Base-by-base conservation (phyloP, 64 coral and sea anemone genomes). In the Montipora sp. region DNA sequence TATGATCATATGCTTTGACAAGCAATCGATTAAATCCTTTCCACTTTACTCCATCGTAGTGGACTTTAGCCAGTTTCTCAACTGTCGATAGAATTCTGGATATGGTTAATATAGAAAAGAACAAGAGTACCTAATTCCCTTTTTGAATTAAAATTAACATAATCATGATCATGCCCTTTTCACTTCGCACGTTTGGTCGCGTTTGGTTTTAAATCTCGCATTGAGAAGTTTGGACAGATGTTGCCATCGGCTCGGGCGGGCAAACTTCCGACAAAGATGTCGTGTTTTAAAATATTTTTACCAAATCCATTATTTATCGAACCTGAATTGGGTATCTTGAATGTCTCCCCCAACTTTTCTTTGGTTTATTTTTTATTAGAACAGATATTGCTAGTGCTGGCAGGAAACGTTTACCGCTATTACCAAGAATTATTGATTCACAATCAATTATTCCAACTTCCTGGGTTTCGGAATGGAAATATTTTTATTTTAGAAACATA, bases 361-460 rank as follows among this genome's bases (percentile, higher is more conserved):
- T 83, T 83, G 21, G 80, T 47, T 46, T 47, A 82, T 61, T 82
- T 49, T 82, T 69, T 24, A 48, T 84, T 70, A 57, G 11, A 8
- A 57, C 53, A 57, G 53, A 57, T 11, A 23, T 20, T 48, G 45
- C 82, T 7, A 49, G 14, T 45, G 18, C 45, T 11, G 18, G 65
- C 82, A 85, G 82, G 65, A 71, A 85, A 85, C 47, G 66, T 48
- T 85, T 50, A 49, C 23, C 47, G 20, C 22, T 72, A 84, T n/a
- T 67, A 50, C 44, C 63, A 3, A 71, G 45, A 85, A 36, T 36
- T 36, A 67, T 46, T 67, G 80, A 18, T 66, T 60, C 80, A 5
- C 44, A 83, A 72, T 72, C 82, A 72, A 85, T 85, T 85, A 85
- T 85, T 71, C 46, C n/a, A 71, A 85, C 61, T 49, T 85, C 65